These are phyloP conservation scores for Phalacrocorax brasilianus DNA, from an alignment of 2,113 vertebrate genomes.

Conservation along the genomic window DNA sequence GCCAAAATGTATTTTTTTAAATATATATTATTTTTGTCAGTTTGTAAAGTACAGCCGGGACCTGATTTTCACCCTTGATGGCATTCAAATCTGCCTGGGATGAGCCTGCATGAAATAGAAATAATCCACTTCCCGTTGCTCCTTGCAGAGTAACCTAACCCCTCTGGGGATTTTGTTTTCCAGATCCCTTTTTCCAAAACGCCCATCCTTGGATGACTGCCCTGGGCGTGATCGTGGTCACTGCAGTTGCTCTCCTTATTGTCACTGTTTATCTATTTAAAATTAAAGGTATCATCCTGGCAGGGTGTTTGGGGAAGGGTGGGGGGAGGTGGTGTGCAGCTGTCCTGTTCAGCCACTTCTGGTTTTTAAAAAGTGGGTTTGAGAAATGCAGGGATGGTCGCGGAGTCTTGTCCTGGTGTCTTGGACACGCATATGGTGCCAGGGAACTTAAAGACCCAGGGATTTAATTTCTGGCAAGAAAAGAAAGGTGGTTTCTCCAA, in stretches of 20 bases:
- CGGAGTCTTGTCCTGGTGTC: not conserved
- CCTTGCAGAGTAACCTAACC: not conserved
- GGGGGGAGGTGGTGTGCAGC: too few relatives aligned
- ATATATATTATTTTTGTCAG: not conserved
- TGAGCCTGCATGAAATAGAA: not conserved
- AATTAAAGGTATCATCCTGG: not conserved
- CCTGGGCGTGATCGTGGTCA: not conserved
- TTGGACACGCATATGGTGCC: fast-evolving
- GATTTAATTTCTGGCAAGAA: not conserved
- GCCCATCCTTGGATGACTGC: not conserved
- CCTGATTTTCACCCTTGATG: not conserved
- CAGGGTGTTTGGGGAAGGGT: not conserved
- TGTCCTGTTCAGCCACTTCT: too few relatives aligned
- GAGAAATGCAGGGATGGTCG: fast-evolving
- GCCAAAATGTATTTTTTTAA: too few relatives aligned
- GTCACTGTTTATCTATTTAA: fast-evolving
- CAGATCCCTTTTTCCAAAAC: not conserved
- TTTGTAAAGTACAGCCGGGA: not conserved
- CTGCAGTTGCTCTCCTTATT: fast-evolving
- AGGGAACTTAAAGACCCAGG: not conserved
- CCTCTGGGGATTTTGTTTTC: not conserved
- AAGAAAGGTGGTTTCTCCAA: not conserved
- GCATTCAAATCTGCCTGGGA: not conserved
- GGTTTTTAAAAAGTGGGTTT: too few relatives aligned
- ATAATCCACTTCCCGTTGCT: too few relatives aligned